Conservation (phyloP, 2,797 vertebrate species). For the Rallus crepitans region DNA sequence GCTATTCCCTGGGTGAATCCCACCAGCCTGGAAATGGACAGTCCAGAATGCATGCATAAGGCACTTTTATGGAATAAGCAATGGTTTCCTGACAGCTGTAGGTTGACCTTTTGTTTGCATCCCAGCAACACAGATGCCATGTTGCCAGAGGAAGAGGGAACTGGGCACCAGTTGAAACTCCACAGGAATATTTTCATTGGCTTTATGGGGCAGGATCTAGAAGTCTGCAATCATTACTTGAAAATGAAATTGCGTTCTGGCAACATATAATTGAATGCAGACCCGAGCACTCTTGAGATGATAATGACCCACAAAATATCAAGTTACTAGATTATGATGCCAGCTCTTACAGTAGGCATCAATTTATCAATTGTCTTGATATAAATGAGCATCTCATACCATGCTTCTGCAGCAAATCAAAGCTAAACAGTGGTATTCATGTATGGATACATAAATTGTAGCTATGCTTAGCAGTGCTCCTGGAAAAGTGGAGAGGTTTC, state of each 20-base stretch:
- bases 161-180: not conserved
- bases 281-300: conserved; percentile 2
- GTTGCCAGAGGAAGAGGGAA: not conserved
- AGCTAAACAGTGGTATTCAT: not conserved
- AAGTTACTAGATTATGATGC: not conserved
- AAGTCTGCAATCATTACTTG: not conserved
- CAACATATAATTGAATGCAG: conserved; percentile 6
- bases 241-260: not conserved
- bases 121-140: not conserved
- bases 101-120: rapidly evolving
- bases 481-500: not conserved
- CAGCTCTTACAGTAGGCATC: not conserved
- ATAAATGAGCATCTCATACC: not conserved
- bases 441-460: not conserved
- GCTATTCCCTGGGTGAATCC: not conserved
- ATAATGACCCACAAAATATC: not conserved
- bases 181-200: not conserved
- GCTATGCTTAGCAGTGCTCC: not conserved
- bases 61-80: not conserved
- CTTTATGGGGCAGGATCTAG: not conserved
- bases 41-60: not conserved
- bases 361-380: conserved; percentile 50
- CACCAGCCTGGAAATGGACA: not conserved
- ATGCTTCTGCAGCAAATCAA: conserved; percentile 32
- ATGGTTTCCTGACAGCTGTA: not conserved